Evolutionary conservation across 1,140 invertebrate species (phyloP).

Genomic region (Mya arenaria): DNA sequence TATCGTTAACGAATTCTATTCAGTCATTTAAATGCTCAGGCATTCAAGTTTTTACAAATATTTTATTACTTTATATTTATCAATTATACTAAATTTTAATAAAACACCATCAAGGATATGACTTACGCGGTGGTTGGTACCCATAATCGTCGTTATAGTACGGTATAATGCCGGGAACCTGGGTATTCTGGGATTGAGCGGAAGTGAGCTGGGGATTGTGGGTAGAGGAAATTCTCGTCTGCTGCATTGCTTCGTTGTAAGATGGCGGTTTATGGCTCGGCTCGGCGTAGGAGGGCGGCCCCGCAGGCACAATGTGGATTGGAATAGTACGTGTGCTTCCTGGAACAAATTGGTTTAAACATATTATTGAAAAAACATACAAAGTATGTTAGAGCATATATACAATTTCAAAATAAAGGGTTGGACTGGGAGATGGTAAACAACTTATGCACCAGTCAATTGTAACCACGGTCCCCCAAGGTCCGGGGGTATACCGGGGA

Average conservation of each 20-base stretch:
- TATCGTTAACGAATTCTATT: no score
- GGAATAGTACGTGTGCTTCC: constrained; percentile 51
- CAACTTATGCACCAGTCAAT: no score
- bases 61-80: no score
- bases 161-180: constrained; percentile 24
- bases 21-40: no score
- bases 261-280: constrained; percentile 52
- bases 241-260: constrained; percentile 38
- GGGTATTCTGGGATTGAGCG: not conserved
- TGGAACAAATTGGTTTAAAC: not conserved
- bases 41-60: no score
- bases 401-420: not conserved
- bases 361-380: not conserved
- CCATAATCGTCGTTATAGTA: constrained; percentile 41
- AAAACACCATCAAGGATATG: no score
- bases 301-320: constrained; percentile 43
- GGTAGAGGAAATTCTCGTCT: not conserved
- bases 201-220: not conserved
- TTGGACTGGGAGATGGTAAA: not conserved
- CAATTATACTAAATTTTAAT: no score
- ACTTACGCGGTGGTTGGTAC: constrained; percentile 36
- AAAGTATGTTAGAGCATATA: not conserved
- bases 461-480: no score
- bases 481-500: no score
- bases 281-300: constrained; percentile 41